Conservation (phyloP, 2,113 vertebrate genomes). For the Bambusicola thoracicus region DNA sequence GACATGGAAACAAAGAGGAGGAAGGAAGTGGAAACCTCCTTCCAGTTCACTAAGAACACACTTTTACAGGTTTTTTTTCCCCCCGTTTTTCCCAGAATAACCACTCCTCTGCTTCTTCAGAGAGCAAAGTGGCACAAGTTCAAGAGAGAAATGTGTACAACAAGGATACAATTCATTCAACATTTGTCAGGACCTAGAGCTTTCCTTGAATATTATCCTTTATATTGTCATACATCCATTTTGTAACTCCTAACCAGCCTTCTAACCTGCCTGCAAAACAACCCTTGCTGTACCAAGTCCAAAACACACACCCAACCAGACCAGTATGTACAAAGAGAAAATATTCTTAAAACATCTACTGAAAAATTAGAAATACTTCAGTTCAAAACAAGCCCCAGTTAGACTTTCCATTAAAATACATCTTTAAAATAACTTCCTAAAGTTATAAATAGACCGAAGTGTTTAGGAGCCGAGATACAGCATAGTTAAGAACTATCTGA, state of each 20-base stretch:
- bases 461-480: conserved; percentile 33
- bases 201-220: neutral
- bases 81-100: neutral
- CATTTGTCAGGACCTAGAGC: neutral
- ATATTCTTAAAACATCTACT: conserved; percentile 8
- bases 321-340: neutral
- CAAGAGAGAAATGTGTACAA: neutral
- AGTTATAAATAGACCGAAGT: conserved; percentile 46
- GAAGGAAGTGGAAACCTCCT: neutral
- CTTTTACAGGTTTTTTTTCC: neutral
- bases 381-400: neutral
- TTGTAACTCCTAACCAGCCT: neutral
- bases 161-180: neutral
- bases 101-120: neutral
- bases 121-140: neutral
- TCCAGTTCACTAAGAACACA: neutral
- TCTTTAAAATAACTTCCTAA: conserved; percentile 51
- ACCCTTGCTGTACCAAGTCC: neutral
- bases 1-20: neutral
- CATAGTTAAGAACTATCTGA: conserved; percentile 19
- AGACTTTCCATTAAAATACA: conserved; percentile 26
- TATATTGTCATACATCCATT: neutral
- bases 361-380: neutral
- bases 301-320: neutral
- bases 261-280: neutral